Base-by-base conservation (phyloP, 2,888 invertebrate species). In the Cloeon dipterum region DNA sequence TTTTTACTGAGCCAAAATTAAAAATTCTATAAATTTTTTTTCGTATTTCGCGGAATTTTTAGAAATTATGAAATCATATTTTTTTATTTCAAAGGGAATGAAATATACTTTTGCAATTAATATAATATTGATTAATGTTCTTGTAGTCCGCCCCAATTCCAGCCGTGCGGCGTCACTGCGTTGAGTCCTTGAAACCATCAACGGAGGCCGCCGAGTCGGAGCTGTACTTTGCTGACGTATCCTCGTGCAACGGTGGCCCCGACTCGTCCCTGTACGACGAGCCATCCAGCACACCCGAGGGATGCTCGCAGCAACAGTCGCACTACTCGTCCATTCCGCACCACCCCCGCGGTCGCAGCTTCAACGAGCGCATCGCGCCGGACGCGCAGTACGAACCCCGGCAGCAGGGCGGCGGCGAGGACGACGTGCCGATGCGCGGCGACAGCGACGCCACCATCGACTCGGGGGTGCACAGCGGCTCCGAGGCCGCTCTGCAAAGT, bases 141-240 rank as follows among this genome's bases (percentile, higher is more conserved):
- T n/a, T n/a, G n/a, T n/a, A n/a, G n/a, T n/a, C n/a, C n/a, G n/a
- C n/a, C n/a, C n/a, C n/a, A n/a, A n/a, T n/a, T n/a, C n/a, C n/a
- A n/a, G n/a, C n/a, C n/a, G n/a, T n/a, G n/a, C n/a, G n/a, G n/a
- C n/a, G n/a, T n/a, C n/a, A n/a, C n/a, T n/a, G n/a, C n/a, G n/a
- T n/a, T n/a, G n/a, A n/a, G n/a, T n/a, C n/a, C n/a, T n/a, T n/a
- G n/a, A n/a, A n/a, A n/a, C n/a, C n/a, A n/a, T 16, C 29, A 7
- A n/a, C 29, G n/a, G 29, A 29, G 14, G 29, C 29, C 7, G 16
- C 29, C 0, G 82, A 82, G 49, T 79, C 79, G 0, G 83, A 83
- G 51, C 71, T 83, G 0, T 83, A 83, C 50, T 83, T 83, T 48
- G 82, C 81, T 0, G 82, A 83, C 46, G 82, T 81, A 0, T 81